Base-by-base conservation (phyloP, 2,888 invertebrate genomes). In the Asteroscopus sphinx region DNA sequence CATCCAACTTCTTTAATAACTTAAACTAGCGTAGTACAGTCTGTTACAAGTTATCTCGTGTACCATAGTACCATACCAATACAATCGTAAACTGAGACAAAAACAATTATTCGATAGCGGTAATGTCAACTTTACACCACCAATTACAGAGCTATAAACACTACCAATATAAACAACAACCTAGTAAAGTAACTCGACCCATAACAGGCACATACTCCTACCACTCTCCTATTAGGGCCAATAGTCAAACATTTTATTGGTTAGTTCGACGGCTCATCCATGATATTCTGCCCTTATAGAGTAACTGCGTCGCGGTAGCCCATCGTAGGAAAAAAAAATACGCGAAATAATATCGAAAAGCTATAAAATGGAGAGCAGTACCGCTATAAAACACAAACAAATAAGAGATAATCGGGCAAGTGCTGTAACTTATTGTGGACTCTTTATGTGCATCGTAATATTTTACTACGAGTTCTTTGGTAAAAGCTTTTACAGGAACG, bases 281-380 rank as follows among this genome's bases (percentile, higher is more conserved):
- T 51, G 63, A 25, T 63, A 81, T 36, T 55, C 73, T 66, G 65
- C 66, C 57, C 52, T 54, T 61, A 63, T 42, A 59, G 67, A 60
- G 63, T 12, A 73, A 67, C 68, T 67, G 74, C 66, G 74, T 71
- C 51, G 77, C 83, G 75, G 86, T 85, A 87, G 87, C 82, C 79
- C 74, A 81, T 79, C 75, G 80, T 78, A 83, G 80, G 56, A 61
- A 87, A 91, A 87, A n/a, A 89, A 92, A 91, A 87, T 83, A 87
- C 87, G 89, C 88, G 88, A 92, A 92, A 93, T 93, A 92, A 93
- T 93, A 93, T 93, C 89, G 93, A 89, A 91, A 91, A 86, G 83
- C 88, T 77, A 89, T 93, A 93, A 93, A 92, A 81, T 77, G 74
- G 83, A 71, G 83, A 80, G 81, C 67, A 79, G 88, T 83, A 89